Evolutionary conservation across 2,797 vertebrate species (phyloP).

Genomic region (Fistularia commersonii): DNA sequence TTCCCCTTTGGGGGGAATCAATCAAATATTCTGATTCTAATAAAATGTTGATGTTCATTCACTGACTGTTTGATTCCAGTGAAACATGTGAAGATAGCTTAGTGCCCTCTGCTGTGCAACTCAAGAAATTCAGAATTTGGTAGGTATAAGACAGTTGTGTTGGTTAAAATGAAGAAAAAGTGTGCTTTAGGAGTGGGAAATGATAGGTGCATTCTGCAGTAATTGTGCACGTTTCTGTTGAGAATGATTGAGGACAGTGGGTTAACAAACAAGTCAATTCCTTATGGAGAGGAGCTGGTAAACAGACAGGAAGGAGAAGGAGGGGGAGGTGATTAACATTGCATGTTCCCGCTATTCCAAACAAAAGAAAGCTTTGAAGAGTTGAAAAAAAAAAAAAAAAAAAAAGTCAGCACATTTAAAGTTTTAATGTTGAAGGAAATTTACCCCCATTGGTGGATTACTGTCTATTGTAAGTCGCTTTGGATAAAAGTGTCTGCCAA

Average conservation of each 20-base stretch:
- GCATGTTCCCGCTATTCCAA: constrained; percentile 27
- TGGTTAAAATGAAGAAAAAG: no score
- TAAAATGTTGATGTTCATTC: no score
- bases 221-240: no score
- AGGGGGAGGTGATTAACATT: constrained; percentile 16
- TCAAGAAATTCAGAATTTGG: no score
- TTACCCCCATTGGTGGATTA: no score
- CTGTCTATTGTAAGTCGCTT: no score
- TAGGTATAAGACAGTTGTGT: not conserved
- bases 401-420: constrained; percentile 21
- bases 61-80: no score
- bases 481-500: no score
- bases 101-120: not conserved
- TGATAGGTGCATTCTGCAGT: not conserved
- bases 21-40: no score
- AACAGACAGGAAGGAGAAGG: constrained; percentile 13
- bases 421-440: not conserved
- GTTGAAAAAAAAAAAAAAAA: not conserved
- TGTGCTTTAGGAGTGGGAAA: no score
- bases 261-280: not conserved
- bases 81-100: not conserved
- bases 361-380: constrained; percentile 14
- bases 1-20: no score
- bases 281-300: constrained; percentile 7
- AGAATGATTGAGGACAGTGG: no score